These are phyloP conservation scores for Dascyllus trimaculatus DNA, from an alignment of 2,113 vertebrate species.

Conservation along the genomic window DNA sequence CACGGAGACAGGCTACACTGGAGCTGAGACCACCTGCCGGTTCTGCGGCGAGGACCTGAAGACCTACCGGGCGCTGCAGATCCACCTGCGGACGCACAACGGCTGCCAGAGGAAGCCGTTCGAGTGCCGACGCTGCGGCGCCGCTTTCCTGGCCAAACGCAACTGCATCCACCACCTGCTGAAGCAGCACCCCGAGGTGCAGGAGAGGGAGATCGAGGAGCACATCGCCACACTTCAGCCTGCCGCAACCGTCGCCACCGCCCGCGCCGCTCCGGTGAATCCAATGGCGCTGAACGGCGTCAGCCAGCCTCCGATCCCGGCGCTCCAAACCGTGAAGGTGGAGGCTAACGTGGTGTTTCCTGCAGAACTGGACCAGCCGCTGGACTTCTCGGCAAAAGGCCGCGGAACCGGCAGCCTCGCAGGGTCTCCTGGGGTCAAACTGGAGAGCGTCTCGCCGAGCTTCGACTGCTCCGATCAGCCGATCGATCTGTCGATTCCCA, in stretches of 20 bases:
- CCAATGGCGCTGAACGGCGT: slow-evolving; percentile 49
- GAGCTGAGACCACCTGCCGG: slow-evolving; percentile 89
- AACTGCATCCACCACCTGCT: slow-evolving; percentile 97
- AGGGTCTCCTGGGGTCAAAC: slow-evolving; percentile 85
- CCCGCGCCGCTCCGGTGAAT: not conserved
- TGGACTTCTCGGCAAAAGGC: slow-evolving; percentile 94
- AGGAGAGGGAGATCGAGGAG: slow-evolving; percentile 93
- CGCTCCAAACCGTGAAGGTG: slow-evolving; percentile 85
- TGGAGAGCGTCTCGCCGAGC: slow-evolving; percentile 82
- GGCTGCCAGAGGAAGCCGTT: slow-evolving; percentile 95
- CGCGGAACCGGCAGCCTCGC: slow-evolving; percentile 66
- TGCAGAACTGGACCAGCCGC: slow-evolving; percentile 89
- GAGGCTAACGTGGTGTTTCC: slow-evolving; percentile 81
- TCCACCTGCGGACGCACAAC: slow-evolving; percentile 94
- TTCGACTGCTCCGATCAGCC: slow-evolving; percentile 90
- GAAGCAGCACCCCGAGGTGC: slow-evolving; percentile 95
- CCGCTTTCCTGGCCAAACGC: slow-evolving; percentile 93
- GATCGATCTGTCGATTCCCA: slow-evolving; percentile 95
- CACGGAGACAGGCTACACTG: slow-evolving; percentile 77
- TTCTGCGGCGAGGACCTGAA: slow-evolving; percentile 94
- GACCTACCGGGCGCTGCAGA: slow-evolving; percentile 92
- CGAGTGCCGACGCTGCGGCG: slow-evolving; percentile 93
- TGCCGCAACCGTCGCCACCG: slow-evolving; percentile 63
- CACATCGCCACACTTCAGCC: slow-evolving; percentile 86
- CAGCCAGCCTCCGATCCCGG: not conserved